Evolutionary conservation across 2,888 invertebrate genomes (phyloP).

Genomic region (Lamellibrachia satsuma): DNA sequence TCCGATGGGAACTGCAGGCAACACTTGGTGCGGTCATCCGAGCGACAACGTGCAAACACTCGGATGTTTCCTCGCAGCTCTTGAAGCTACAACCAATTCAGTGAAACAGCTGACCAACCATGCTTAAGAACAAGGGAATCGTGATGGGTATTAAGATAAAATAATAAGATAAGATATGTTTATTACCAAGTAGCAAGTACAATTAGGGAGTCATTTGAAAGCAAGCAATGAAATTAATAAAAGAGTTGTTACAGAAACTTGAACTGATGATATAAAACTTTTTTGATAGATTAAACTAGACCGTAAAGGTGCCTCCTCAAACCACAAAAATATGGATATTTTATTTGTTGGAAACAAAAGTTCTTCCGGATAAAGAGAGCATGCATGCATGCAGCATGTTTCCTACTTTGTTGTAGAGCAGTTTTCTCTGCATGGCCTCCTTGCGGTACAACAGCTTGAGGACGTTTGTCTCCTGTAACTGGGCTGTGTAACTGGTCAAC

Average conservation of each 20-base stretch:
- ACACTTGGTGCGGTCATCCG: conserved; percentile 52
- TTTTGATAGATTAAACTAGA: no score
- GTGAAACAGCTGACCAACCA: not conserved
- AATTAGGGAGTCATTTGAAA: not conserved
- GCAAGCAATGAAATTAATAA: not conserved
- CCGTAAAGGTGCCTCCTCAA: no score
- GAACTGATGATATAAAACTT: not conserved
- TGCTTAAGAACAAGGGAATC: not conserved
- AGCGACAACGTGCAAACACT: conserved; percentile 62
- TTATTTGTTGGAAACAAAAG: no score
- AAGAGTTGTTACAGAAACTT: not conserved
- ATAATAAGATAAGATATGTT: no score
- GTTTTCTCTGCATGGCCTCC: conserved; percentile 61
- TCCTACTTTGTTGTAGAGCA: conserved; percentile 63
- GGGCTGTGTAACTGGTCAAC: not conserved
- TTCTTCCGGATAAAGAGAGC: not conserved
- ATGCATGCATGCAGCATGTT: not conserved
- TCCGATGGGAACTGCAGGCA: conserved; percentile 59
- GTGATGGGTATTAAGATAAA: no score
- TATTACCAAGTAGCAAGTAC: no score
- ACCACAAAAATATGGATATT: no score
- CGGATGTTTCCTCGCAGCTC: conserved; percentile 65
- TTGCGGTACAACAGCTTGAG: conserved; percentile 57
- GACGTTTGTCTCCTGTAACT: not conserved
- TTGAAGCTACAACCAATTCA: conserved; percentile 52